Percentiles rank a stretch among this genome's conserved stretches.
Conservation (phyloP, 2,797 vertebrate genomes). For the Danio jaintianensis region DNA sequence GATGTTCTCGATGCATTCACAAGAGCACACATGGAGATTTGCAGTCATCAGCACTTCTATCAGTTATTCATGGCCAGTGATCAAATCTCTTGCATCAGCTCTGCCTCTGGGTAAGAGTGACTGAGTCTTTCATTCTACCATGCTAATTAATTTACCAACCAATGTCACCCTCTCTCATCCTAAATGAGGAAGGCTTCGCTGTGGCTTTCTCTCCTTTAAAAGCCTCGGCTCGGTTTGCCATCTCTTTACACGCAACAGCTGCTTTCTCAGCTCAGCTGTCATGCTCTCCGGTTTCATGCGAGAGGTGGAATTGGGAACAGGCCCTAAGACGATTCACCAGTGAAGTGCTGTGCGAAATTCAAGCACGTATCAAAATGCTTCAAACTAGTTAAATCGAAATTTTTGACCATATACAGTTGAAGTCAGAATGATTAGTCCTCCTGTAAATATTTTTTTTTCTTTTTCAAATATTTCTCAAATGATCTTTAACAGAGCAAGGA, state of each 20-base stretch:
- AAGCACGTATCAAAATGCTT: neutral
- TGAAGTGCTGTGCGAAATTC: neutral
- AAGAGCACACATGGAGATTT: slow-evolving; percentile 4
- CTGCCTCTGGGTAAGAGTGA: slow-evolving; percentile 57
- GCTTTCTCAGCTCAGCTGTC: slow-evolving; percentile 36
- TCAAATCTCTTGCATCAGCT: slow-evolving; percentile 69
- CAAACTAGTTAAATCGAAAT: too few species aligned
- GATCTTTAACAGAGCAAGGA: too few species aligned
- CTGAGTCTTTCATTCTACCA: slow-evolving; percentile 61
- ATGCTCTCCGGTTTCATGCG: neutral
- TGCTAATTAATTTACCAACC: slow-evolving; percentile 69
- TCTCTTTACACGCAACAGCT: slow-evolving; percentile 11
- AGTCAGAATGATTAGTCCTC: too few species aligned
- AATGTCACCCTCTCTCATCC: slow-evolving; percentile 38
- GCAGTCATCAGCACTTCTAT: neutral
- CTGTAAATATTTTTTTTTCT: too few species aligned
- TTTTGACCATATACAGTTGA: too few species aligned
- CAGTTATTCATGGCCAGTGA: slow-evolving; percentile 54
- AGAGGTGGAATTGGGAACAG: neutral
- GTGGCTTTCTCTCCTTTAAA: slow-evolving; percentile 1
- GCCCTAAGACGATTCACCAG: neutral
- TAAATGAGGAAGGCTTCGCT: slow-evolving; percentile 33
- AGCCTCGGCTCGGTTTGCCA: slow-evolving; percentile 10
- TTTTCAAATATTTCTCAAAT: too few species aligned
- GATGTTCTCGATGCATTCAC: neutral